Evolutionary conservation across 2,113 vertebrate species (phyloP).

Genomic region (Corapipo altera): DNA sequence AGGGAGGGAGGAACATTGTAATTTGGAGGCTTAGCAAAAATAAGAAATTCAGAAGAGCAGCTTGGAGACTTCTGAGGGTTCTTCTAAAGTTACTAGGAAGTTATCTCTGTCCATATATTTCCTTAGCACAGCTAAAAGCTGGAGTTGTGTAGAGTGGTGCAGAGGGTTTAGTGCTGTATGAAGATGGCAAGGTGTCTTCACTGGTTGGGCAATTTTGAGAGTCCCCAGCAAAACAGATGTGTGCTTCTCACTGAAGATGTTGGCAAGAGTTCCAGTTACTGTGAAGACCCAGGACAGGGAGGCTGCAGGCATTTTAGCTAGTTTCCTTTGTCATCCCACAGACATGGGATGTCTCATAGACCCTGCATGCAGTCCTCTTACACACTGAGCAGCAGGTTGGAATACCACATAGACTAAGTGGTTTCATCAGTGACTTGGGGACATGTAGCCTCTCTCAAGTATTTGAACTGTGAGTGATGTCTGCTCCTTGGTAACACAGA

Average conservation of each 20-base stretch:
- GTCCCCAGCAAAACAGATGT: background rate
- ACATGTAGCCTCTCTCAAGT: background rate
- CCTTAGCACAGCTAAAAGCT: background rate
- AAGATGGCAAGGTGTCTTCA: background rate
- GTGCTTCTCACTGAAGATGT: background rate
- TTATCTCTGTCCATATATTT: background rate
- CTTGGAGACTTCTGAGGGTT: background rate
- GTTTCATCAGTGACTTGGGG: background rate
- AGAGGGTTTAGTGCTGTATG: background rate
- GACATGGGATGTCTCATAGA: background rate
- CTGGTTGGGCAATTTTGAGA: background rate
- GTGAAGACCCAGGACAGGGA: background rate
- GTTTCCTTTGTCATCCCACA: background rate
- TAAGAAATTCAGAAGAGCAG: background rate
- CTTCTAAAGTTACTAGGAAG: background rate
- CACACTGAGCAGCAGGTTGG: background rate
- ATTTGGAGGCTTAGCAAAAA: background rate
- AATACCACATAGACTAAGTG: background rate
- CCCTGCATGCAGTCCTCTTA: background rate
- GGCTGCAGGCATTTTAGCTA: background rate
- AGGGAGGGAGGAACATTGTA: accelerated
- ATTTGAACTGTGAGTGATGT: background rate
- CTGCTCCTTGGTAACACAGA: background rate
- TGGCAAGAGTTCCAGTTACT: background rate
- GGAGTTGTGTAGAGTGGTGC: background rate